Conservation (phyloP, 2,113 vertebrate species). For the Lagopus leucura region DNA sequence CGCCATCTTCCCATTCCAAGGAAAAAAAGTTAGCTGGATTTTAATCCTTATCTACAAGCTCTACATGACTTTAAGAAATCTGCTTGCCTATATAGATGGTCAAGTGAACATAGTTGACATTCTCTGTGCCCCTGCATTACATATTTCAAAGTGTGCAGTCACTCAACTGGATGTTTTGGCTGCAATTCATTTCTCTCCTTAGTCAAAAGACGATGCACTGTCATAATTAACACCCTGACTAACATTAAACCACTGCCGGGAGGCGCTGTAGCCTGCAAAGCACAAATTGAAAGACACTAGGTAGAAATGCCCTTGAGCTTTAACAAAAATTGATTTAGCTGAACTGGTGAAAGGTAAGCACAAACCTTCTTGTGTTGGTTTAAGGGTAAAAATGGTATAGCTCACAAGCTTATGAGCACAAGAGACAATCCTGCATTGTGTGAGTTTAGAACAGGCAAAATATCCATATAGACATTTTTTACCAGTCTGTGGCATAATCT, state of each 20-base stretch:
- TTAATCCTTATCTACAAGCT: not conserved
- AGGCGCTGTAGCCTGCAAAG: constrained; percentile 12
- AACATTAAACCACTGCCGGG: constrained; percentile 34
- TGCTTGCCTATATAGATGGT: not conserved
- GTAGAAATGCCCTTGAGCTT: constrained; percentile 21
- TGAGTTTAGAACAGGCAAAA: not conserved
- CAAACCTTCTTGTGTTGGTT: not conserved
- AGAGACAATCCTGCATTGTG: not conserved
- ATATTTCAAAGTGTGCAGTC: not conserved
- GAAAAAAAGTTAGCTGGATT: not conserved
- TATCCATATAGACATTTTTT: not conserved
- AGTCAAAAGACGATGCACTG: not conserved
- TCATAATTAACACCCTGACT: constrained; percentile 47
- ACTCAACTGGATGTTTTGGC: not conserved
- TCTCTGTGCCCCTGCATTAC: not conserved
- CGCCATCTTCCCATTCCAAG: not conserved
- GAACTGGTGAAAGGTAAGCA: constrained; percentile 14
- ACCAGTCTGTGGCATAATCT: not conserved
- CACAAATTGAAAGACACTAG: not conserved
- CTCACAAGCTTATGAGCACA: not conserved
- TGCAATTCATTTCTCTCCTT: not conserved
- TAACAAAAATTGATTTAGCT: constrained; percentile 21
- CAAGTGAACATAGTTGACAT: not conserved
- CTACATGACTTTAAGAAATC: rapidly evolving
- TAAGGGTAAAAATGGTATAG: not conserved